Evolutionary conservation across 2,797 vertebrate genomes (phyloP).

Genomic region (Eulemur mongoz): DNA sequence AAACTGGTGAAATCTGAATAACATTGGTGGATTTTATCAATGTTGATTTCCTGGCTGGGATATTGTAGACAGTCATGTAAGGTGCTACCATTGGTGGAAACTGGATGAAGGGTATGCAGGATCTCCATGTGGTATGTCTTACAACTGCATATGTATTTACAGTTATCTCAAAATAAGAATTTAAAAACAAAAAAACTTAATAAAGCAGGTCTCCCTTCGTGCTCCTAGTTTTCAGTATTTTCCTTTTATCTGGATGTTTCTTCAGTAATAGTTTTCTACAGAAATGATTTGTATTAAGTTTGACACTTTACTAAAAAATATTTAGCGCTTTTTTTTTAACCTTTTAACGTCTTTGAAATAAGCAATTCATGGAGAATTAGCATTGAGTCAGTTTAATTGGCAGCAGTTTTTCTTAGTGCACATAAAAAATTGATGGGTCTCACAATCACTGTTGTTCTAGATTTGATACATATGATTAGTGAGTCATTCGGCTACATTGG

Average conservation of each 20-base stretch:
- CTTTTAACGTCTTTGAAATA: constrained; percentile 23
- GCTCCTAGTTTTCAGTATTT: neutral
- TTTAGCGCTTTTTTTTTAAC: neutral
- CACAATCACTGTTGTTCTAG: neutral
- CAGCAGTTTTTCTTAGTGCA: neutral
- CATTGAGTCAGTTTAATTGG: neutral
- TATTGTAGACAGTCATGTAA: neutral
- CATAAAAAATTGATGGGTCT: neutral
- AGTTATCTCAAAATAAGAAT: neutral
- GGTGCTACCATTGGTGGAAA: neutral
- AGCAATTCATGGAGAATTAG: neutral
- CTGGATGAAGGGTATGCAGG: neutral
- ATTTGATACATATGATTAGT: neutral
- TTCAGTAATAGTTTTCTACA: constrained; percentile 41
- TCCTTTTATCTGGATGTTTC: constrained; percentile 29
- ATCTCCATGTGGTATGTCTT: neutral
- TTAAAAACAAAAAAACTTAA: neutral
- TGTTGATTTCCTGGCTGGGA: neutral
- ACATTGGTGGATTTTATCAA: neutral
- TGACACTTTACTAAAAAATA: neutral
- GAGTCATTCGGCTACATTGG: neutral
- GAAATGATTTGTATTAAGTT: constrained; percentile 42
- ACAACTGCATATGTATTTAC: neutral
- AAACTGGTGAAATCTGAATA: neutral
- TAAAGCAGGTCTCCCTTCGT: neutral